Evolutionary conservation across 2,888 invertebrate genomes (phyloP).

Genomic region (Mythimna vitellina): DNA sequence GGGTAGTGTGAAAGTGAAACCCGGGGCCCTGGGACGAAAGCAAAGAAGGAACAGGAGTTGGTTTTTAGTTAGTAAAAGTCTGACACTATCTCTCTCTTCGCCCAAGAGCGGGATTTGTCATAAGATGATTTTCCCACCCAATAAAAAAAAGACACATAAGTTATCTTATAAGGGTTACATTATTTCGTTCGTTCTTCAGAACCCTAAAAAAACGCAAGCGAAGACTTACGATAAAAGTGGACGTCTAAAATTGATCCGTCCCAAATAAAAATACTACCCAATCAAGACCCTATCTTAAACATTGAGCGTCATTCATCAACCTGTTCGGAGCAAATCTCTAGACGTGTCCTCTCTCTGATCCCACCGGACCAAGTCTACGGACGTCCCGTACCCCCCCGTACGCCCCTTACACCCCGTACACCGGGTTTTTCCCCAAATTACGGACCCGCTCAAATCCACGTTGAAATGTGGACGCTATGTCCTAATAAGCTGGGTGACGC

Average conservation of each 20-base stretch:
- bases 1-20: too few species aligned
- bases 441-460: constrained; percentile 61
- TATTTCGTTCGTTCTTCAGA: too few species aligned
- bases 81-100: too few species aligned
- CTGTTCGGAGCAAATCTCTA: constrained; percentile 70
- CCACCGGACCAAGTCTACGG: constrained; percentile 55
- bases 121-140: too few species aligned
- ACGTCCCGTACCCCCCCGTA: constrained; percentile 13
- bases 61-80: too few species aligned
- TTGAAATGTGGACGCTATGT: constrained; percentile 62
- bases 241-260: background rate
- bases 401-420: constrained; percentile 19
- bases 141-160: too few species aligned
- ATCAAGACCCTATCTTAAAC: constrained; percentile 28
- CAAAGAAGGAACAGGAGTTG: too few species aligned
- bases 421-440: constrained; percentile 65
- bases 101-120: too few species aligned
- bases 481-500: constrained; percentile 53
- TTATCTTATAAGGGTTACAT: too few species aligned
- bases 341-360: constrained; percentile 65
- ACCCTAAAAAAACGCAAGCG: too few species aligned
- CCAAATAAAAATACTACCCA: constrained; percentile 27
- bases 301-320: constrained; percentile 74
- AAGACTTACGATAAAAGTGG: background rate
- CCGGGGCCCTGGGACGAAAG: too few species aligned